phyloP scores from a whole-genome alignment of 2,797 vertebrate species.

The Fringilla coelebs region DNA sequence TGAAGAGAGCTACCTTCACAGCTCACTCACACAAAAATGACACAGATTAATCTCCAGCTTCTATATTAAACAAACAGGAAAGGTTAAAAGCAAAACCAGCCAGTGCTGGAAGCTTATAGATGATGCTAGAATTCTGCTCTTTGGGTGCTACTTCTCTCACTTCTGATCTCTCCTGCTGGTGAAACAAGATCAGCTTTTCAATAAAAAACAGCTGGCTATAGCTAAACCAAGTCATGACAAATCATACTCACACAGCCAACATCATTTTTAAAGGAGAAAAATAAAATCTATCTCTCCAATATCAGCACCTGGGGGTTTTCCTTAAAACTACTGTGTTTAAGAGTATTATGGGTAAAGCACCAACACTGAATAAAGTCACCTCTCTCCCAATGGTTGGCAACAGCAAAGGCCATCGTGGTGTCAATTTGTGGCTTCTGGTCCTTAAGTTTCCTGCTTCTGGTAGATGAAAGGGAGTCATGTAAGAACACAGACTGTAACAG shows the following conservation, averaged over 20 bases:
- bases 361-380: neutral
- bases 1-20: neutral
- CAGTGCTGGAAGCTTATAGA: neutral
- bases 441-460: neutral
- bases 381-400: neutral
- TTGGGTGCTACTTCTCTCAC: slow-evolving; percentile 23
- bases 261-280: neutral
- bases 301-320: neutral
- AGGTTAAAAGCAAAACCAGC: neutral
- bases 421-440: neutral
- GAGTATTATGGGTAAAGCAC: neutral
- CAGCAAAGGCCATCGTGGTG: neutral
- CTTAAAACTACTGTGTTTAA: neutral
- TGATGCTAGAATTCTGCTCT: neutral
- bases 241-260: neutral
- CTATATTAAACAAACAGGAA: neutral
- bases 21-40: neutral
- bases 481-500: neutral
- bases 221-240: slow-evolving; percentile 5
- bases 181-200: slow-evolving; percentile 41
- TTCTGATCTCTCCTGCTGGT: neutral
- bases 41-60: neutral
- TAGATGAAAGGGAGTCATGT: neutral
- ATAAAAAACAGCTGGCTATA: slow-evolving; percentile 41
- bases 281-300: neutral